Evolutionary conservation across 1,140 invertebrate genomes (phyloP).

Genomic region (Phthorimaea operculella): DNA sequence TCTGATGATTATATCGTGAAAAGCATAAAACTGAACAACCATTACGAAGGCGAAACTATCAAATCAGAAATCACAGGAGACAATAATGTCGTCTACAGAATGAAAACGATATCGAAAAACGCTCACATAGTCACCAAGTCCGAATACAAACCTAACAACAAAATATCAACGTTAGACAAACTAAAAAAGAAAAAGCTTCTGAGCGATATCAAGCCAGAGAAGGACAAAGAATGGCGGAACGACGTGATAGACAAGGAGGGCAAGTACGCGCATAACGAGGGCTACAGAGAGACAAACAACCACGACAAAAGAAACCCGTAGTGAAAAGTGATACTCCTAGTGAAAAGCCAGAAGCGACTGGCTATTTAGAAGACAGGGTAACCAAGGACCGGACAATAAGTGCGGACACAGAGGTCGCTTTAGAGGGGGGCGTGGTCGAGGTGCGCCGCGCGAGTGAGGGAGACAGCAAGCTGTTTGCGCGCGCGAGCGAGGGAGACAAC

Average conservation of each 20-base stretch:
- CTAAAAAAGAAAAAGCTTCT: constrained; percentile 57
- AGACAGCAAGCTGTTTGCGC: constrained; percentile 47
- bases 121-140: constrained; percentile 64
- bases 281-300: constrained; percentile 62
- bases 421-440: too few species aligned
- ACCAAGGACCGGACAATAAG: constrained; percentile 56
- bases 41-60: constrained; percentile 44
- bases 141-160: constrained; percentile 56
- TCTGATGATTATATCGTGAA: constrained; percentile 60
- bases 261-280: constrained; percentile 63
- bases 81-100: constrained; percentile 58
- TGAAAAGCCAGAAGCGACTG: constrained; percentile 51
- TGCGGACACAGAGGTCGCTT: constrained; percentile 13
- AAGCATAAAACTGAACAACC: constrained; percentile 53
- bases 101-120: constrained; percentile 63
- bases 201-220: constrained; percentile 41
- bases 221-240: constrained; percentile 55
- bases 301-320: constrained; percentile 51
- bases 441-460: constrained; percentile 13
- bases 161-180: constrained; percentile 47
- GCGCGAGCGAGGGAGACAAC: constrained; percentile 26
- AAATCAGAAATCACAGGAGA: constrained; percentile 48
- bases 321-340: constrained; percentile 45
- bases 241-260: constrained; percentile 58
- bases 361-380: constrained; percentile 47